Percentiles rank a stretch among this genome's conserved stretches.
These are phyloP conservation scores for Eristalis intricaria DNA, from an alignment of 2,888 invertebrate genomes.

Conservation along the genomic window DNA sequence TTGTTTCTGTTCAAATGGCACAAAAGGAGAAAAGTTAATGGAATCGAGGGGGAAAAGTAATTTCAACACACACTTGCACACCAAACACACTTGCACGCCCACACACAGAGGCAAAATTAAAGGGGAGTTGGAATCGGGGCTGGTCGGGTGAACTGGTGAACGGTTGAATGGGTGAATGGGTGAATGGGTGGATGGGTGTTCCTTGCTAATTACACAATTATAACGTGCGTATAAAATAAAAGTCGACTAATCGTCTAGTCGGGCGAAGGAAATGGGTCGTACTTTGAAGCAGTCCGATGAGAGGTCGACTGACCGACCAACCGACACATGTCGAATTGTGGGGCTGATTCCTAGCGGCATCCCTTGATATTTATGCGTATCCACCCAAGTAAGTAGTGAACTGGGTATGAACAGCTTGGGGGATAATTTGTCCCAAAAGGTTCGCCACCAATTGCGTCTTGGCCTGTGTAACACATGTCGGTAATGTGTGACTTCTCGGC, in stretches of 20 bases:
- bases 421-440: constrained; percentile 31
- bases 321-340: neutral
- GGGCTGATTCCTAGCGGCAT: constrained; percentile 11
- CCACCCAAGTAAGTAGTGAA: constrained; percentile 37
- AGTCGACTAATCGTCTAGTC: constrained; percentile 52
- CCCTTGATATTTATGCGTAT: constrained; percentile 27
- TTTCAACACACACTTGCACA: constrained; percentile 24
- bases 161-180: neutral
- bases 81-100: constrained; percentile 6
- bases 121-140: neutral
- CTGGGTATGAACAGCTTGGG: constrained; percentile 25
- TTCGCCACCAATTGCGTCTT: constrained; percentile 19
- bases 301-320: neutral
- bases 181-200: constrained; percentile 5
- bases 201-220: constrained; percentile 63
- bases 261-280: constrained; percentile 20
- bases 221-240: constrained; percentile 60
- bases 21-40: constrained; percentile 51
- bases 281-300: constrained; percentile 20
- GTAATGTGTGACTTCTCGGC: constrained; percentile 19
- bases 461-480: constrained; percentile 23
- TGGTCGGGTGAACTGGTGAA: neutral
- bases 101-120: constrained; percentile 8
- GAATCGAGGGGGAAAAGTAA: constrained; percentile 51
- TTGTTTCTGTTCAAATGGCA: constrained; percentile 39